Base-by-base conservation (phyloP, 1,140 invertebrate species). In the Drosophila truncata region DNA sequence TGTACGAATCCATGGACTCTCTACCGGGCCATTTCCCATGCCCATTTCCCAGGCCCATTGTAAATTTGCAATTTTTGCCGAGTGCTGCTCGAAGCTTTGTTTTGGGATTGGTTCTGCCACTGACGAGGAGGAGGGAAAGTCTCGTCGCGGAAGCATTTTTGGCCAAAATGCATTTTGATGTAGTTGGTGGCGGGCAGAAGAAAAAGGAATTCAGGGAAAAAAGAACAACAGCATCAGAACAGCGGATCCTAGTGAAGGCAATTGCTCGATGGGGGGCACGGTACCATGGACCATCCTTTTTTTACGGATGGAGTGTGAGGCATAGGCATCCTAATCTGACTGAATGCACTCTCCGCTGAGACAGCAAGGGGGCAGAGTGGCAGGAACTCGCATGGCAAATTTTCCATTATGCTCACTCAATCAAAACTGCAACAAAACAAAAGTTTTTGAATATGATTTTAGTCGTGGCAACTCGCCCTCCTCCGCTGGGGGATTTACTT, bases 61-160 rank as follows among this genome's bases (percentile, higher is more conserved):
- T 85, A 81, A 85, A 88, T 90, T 90, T 73, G 81, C 85, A 85
- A 90, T 91, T 90, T 88, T 90, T 73, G 80, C 47, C 81, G 80
- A 88, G 69, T 88, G 77, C 84, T 54, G 67, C 27, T 55, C 72
- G 69, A 78, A 71, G 85, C 85, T 90, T 88, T 88, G 84, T 84
- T 88, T 62, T 63, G 50, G 31, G 63, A 76, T 82, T 86, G 80
- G 78, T 42, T 63, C 61, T 65, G 46, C 31, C 35, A 16, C 18
- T 8, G 2, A 6, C 2, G 13, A 31, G 25, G n/a, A 3, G 37
- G 11, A 44, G 37, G 23, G 37, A 7, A 58, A 31, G 31, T 46
- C 78, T 59, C 59, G 75, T 58, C 35, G 65, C 47, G 58, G 44
- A 61, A 55, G 69, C 69, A 72, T 73, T 80, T 72, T 84, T 82